Conservation (phyloP, 1,140 invertebrate species). For the Drosophila azteca region DNA sequence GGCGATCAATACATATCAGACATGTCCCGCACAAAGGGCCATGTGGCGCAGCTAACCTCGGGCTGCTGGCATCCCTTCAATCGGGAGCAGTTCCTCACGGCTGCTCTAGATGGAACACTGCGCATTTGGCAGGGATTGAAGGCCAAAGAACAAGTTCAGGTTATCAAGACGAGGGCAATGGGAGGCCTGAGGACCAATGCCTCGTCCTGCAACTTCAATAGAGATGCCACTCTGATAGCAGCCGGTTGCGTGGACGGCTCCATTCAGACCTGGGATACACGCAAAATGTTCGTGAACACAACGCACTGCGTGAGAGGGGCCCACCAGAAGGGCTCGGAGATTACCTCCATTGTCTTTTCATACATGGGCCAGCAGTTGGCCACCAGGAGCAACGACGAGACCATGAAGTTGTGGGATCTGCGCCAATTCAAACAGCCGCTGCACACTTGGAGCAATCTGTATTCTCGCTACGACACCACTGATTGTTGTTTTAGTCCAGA, state of each 20-base stretch:
- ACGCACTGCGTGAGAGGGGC: constrained; percentile 90
- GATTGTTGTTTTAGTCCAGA: constrained; percentile 93
- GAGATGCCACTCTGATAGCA: constrained; percentile 95
- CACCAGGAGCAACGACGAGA: constrained; percentile 95
- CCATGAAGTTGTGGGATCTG: constrained; percentile 97
- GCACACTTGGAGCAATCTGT: constrained; percentile 88
- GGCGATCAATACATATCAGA: constrained; percentile 98
- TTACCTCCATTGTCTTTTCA: constrained; percentile 93
- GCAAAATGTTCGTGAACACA: constrained; percentile 93
- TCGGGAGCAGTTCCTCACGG: constrained; percentile 97
- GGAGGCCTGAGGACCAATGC: constrained; percentile 95
- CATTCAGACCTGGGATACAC: constrained; percentile 98
- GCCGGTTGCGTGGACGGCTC: constrained; percentile 98
- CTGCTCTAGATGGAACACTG: constrained; percentile 95
- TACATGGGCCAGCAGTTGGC: constrained; percentile 92
- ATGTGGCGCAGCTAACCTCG: constrained; percentile 94
- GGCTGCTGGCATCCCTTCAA: constrained; percentile 97
- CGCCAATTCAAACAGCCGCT: constrained; percentile 92
- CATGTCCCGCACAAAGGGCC: constrained; percentile 97
- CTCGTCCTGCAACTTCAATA: constrained; percentile 92
- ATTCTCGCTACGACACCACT: constrained; percentile 95
- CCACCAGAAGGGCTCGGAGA: constrained; percentile 92
- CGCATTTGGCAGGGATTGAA: constrained; percentile 94
- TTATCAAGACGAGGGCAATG: constrained; percentile 95
- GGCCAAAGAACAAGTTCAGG: constrained; percentile 89